Percentiles rank a stretch among this genome's conserved stretches.
Evolutionary conservation across 2,888 invertebrate species (phyloP).

Genomic region (Tribolium freemani): DNA sequence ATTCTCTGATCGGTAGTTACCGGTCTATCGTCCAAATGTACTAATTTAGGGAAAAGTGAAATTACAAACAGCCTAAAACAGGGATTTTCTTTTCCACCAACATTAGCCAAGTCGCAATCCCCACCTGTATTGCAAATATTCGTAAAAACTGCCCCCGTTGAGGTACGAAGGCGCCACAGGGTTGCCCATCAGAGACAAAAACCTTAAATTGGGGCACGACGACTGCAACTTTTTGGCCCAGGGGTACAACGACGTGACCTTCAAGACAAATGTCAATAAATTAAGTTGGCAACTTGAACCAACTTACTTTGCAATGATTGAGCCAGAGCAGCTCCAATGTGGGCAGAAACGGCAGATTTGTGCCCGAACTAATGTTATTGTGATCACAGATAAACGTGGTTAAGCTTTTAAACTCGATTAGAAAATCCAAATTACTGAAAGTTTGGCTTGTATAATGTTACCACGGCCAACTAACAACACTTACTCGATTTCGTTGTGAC

Average conservation of each 20-base stretch:
- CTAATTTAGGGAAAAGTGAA: conserved; percentile 78
- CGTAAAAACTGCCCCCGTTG: conserved; percentile 82
- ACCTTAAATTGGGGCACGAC: conserved; percentile 81
- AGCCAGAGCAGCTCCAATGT: conserved; percentile 83
- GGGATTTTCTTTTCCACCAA: background rate
- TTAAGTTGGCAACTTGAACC: too few species aligned
- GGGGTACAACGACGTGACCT: conserved; percentile 71
- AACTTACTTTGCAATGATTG: conserved; percentile 77
- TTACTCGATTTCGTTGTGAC: conserved; percentile 80
- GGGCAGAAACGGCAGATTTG: conserved; percentile 79
- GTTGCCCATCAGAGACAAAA: conserved; percentile 89
- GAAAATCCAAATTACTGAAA: conserved; percentile 79
- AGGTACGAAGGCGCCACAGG: conserved; percentile 83
- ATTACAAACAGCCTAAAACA: conserved; percentile 79
- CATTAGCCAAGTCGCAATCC: background rate
- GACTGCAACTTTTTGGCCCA: conserved; percentile 80
- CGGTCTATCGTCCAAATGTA: conserved; percentile 79
- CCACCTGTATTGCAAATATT: conserved; percentile 84
- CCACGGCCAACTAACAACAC: background rate
- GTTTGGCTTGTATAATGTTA: background rate
- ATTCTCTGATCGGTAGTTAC: conserved; percentile 77
- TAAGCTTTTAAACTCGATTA: conserved; percentile 80
- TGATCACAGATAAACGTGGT: conserved; percentile 86
- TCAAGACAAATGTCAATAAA: too few species aligned
- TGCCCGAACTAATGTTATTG: conserved; percentile 80